phyloP scores from a whole-genome alignment of 2,888 invertebrate genomes.

The Eretmocerus hayati region DNA sequence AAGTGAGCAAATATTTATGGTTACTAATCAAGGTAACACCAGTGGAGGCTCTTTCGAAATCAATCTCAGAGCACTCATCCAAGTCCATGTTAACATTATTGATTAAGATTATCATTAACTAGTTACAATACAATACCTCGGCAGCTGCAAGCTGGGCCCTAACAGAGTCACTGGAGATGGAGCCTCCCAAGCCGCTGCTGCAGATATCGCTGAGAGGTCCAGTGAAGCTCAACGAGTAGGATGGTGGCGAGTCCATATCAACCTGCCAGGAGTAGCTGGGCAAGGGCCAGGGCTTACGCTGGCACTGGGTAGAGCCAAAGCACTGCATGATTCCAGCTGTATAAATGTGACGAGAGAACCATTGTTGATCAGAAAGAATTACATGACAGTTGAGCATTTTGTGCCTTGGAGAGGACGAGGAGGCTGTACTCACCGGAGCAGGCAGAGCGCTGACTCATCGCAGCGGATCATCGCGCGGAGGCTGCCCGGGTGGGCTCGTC shows the following conservation, averaged over 20 bases:
- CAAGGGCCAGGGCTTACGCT: constrained; percentile 15
- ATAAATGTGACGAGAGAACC: too few species aligned
- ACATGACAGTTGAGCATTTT: too few species aligned
- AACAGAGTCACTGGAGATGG: constrained; percentile 67
- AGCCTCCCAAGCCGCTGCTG: constrained; percentile 68
- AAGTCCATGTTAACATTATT: constrained; percentile 4
- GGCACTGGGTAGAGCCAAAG: constrained; percentile 18
- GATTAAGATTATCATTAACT: not conserved
- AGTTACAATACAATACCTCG: constrained; percentile 35
- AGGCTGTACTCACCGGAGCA: too few species aligned
- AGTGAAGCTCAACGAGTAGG: constrained; percentile 68
- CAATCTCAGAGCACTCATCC: too few species aligned
- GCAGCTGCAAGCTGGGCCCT: constrained; percentile 62
- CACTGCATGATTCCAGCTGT: constrained; percentile 17
- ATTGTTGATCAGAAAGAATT: too few species aligned
- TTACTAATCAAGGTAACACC: not conserved
- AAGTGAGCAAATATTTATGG: constrained; percentile 39
- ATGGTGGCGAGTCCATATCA: constrained; percentile 69
- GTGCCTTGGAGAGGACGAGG: too few species aligned
- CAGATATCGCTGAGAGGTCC: constrained; percentile 68
- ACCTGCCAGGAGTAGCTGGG: constrained; percentile 6
- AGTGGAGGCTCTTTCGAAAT: too few species aligned
- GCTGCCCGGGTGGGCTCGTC: too few species aligned
- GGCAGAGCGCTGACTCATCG: too few species aligned
- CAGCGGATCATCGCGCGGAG: too few species aligned